Conservation (phyloP, 2,113 vertebrate species). For the Leptocoma aspasia region DNA sequence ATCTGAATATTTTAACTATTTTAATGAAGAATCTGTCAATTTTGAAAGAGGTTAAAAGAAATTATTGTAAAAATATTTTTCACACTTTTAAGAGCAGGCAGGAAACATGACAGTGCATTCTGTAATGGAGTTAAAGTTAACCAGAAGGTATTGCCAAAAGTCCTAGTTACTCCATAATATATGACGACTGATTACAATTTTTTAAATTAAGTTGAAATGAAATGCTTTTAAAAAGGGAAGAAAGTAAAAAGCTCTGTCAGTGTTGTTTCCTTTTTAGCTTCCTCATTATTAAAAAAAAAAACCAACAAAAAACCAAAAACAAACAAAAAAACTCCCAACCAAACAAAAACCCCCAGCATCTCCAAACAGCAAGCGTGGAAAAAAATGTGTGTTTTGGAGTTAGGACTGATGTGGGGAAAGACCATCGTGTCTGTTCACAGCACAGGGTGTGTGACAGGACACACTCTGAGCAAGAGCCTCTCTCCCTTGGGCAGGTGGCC, state of each 20-base stretch:
- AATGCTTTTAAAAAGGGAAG: not conserved
- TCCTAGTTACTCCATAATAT: not conserved
- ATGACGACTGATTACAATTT: not conserved
- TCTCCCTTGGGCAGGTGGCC: not conserved
- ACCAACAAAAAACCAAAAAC: no score
- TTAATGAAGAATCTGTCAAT: not conserved
- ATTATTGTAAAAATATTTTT: not conserved
- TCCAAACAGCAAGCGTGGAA: not conserved
- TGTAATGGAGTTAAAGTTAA: not conserved
- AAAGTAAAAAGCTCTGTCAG: not conserved
- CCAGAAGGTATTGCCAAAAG: not conserved
- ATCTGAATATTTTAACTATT: not conserved
- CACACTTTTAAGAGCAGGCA: not conserved
- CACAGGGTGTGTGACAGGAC: rapidly evolving
- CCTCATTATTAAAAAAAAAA: not conserved
- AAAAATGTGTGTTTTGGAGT: not conserved
- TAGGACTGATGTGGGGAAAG: not conserved
- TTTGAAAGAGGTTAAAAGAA: not conserved
- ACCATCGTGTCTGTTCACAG: rapidly evolving
- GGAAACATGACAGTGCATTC: not conserved
- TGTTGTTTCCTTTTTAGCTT: not conserved
- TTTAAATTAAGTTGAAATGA: not conserved
- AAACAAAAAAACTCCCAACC: no score
- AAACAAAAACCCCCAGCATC: rapidly evolving
- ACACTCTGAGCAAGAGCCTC: rapidly evolving